Evolutionary conservation across 1,140 invertebrate species (phyloP).

Genomic region (Macrosteles quadrilineatus): DNA sequence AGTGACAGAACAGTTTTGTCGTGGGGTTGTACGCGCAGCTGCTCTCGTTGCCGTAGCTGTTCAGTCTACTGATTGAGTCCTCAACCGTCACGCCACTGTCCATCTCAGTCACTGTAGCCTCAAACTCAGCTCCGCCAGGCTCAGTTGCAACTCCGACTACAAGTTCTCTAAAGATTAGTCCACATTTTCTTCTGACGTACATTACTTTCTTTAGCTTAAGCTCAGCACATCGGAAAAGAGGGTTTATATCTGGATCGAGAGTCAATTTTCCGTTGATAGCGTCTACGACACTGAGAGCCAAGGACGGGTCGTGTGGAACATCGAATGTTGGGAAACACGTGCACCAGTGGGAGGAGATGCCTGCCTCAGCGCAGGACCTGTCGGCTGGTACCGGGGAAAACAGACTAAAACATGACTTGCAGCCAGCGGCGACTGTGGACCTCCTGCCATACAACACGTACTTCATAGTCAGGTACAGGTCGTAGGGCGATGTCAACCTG

Average conservation of each 20-base stretch:
- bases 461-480: slow-evolving; percentile 70
- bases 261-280: slow-evolving; percentile 39
- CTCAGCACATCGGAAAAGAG: slow-evolving; percentile 52
- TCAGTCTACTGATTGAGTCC: slow-evolving; percentile 75
- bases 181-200: slow-evolving; percentile 34
- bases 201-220: slow-evolving; percentile 50
- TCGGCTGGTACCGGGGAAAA: slow-evolving; percentile 61
- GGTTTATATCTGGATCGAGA: slow-evolving; percentile 44
- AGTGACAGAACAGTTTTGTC: slow-evolving; percentile 78
- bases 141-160: slow-evolving; percentile 38
- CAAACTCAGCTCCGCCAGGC: slow-evolving; percentile 75
- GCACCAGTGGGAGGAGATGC: slow-evolving; percentile 68
- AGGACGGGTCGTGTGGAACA: slow-evolving; percentile 40
- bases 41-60: slow-evolving; percentile 79
- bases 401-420: slow-evolving; percentile 66
- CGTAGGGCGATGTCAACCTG: slow-evolving; percentile 82
- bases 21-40: slow-evolving; percentile 71
- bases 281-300: slow-evolving; percentile 52
- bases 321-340: slow-evolving; percentile 43
- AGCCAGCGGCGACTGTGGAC: slow-evolving; percentile 47
- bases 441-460: slow-evolving; percentile 51
- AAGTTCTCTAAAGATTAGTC: slow-evolving; percentile 24
- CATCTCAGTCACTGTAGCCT: slow-evolving; percentile 64
- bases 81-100: slow-evolving; percentile 48
- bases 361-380: slow-evolving; percentile 69